These are phyloP conservation scores for Trichogramma dendrolimi DNA, from an alignment of 2,888 invertebrate species.

Conservation along the genomic window DNA sequence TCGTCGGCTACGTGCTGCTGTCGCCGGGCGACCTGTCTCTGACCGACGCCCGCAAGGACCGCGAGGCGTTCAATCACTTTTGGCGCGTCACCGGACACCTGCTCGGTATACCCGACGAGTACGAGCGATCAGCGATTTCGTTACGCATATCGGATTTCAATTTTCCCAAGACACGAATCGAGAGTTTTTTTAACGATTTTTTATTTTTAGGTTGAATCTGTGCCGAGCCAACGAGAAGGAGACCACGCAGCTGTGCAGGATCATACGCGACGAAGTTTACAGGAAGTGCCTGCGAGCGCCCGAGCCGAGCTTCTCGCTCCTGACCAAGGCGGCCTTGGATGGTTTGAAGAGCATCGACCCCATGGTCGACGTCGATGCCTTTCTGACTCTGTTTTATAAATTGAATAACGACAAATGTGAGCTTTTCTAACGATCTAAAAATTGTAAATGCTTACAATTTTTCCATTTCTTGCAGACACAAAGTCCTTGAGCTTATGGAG, in stretches of 20 bases:
- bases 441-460: background rate
- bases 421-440: background rate
- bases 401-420: constrained; percentile 10
- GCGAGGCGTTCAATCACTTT: constrained; percentile 71
- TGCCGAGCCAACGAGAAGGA: constrained; percentile 62
- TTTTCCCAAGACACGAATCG: background rate
- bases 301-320: constrained; percentile 59
- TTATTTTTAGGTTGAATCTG: constrained; percentile 60
- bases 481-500: constrained; percentile 32
- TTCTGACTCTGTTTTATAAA: constrained; percentile 51
- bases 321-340: constrained; percentile 60
- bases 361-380: constrained; percentile 55
- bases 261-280: constrained; percentile 56
- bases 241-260: constrained; percentile 58
- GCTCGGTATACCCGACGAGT: constrained; percentile 75
- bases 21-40: constrained; percentile 63
- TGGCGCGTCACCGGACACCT: constrained; percentile 78
- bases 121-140: constrained; percentile 26
- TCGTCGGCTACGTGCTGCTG: constrained; percentile 68
- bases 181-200: background rate
- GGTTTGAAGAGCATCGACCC: constrained; percentile 67
- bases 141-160: background rate
- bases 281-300: constrained; percentile 59
- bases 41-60: constrained; percentile 55
- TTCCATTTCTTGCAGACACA: constrained; percentile 30